A percentile compares a stretch with the other conserved stretches of the same genome.
phyloP scores from a whole-genome alignment of 2,888 invertebrate species.

The Petrolisthes cinctipes region DNA sequence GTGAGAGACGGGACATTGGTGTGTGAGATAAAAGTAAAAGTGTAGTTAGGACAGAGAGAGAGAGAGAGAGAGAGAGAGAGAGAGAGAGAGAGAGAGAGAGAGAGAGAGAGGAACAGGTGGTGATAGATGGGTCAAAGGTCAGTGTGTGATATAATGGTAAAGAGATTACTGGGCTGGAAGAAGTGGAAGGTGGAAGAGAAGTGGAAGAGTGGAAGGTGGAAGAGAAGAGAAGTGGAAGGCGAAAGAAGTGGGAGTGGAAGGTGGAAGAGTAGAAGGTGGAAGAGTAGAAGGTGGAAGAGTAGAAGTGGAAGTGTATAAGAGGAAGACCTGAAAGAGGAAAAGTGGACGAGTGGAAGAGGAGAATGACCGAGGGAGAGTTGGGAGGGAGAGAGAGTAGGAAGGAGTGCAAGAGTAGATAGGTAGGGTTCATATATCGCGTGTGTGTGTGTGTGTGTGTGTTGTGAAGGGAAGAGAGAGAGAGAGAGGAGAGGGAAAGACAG shows the following conservation, averaged over 20 bases:
- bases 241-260: too few species aligned
- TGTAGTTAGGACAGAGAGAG: neutral
- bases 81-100: neutral
- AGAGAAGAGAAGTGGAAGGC: too few species aligned
- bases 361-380: neutral
- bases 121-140: neutral
- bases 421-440: too few species aligned
- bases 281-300: neutral
- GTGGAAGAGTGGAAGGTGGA: neutral
- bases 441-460: too few species aligned
- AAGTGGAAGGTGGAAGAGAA: neutral
- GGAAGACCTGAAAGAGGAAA: neutral
- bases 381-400: neutral
- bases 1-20: neutral
- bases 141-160: slow-evolving; percentile 14
- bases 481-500: neutral
- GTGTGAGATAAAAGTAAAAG: neutral
- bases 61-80: slow-evolving; percentile 13
- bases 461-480: neutral
- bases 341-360: neutral
- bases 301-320: neutral
- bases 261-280: too few species aligned
- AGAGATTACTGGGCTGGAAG: neutral
- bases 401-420: too few species aligned
- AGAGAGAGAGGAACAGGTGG: slow-evolving; percentile 1